These are phyloP conservation scores for Gouania willdenowi DNA, from an alignment of 2,797 vertebrate genomes.

Conservation along the genomic window DNA sequence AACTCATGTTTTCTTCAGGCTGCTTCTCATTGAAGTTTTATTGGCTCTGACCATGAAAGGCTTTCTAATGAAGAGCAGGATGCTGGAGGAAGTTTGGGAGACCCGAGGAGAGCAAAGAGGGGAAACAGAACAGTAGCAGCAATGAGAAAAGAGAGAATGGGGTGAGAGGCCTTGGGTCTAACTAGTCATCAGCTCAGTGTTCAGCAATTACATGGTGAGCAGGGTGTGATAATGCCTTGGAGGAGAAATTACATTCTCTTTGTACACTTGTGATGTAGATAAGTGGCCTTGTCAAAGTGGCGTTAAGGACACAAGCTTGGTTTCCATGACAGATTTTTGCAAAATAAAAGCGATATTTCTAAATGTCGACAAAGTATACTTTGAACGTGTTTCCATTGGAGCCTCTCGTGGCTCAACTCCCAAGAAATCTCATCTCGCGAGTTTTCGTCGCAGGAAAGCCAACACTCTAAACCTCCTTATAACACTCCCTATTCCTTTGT, in stretches of 20 bases:
- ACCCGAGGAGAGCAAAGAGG: constrained; percentile 13
- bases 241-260: constrained; percentile 27
- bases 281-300: no score
- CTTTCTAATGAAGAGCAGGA: constrained; percentile 74
- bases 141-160: constrained; percentile 18
- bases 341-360: no score
- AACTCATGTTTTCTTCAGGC: constrained; percentile 65
- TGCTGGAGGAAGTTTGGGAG: constrained; percentile 48
- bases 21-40: constrained; percentile 75
- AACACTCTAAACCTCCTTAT: no score
- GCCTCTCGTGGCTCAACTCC: no score
- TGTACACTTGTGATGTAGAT: constrained; percentile 9
- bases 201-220: constrained; percentile 45
- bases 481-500: no score
- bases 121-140: constrained; percentile 32
- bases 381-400: no score
- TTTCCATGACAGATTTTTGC: no score
- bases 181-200: constrained; percentile 37
- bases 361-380: no score
- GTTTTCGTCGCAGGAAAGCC: no score
- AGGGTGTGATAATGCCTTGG: constrained; percentile 28
- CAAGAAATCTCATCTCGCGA: no score
- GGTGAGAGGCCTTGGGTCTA: constrained; percentile 25
- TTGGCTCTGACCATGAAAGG: constrained; percentile 75
- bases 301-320: no score